A percentile compares a stretch with the other conserved stretches of the same genome.
These are phyloP conservation scores for Lepidurus couesii DNA, from an alignment of 1,140 invertebrate species.

Conservation along the genomic window DNA sequence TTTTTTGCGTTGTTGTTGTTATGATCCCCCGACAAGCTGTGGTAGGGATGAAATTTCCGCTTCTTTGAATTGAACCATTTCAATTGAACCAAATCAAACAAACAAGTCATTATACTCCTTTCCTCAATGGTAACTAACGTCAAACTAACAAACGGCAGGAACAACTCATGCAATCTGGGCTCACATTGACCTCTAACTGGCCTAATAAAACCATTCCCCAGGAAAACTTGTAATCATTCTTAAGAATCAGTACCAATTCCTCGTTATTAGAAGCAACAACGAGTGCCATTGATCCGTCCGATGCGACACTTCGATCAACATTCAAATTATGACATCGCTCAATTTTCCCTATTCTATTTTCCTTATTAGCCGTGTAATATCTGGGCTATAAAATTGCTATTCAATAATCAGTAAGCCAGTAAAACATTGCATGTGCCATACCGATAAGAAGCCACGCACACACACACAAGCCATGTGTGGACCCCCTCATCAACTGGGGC, in stretches of 20 bases:
- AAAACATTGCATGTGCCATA: constrained; percentile 1
- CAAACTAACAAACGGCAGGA: constrained; percentile 1
- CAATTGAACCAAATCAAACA: background rate
- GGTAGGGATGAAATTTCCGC: background rate
- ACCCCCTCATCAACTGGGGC: background rate
- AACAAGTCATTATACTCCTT: background rate
- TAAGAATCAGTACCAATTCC: no score
- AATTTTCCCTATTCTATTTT: no score
- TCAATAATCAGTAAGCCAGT: constrained; percentile 11
- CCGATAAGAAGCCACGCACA: background rate
- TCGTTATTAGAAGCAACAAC: no score
- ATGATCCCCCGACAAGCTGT: background rate
- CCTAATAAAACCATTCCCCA: no score
- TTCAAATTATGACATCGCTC: no score
- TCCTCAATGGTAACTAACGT: constrained; percentile 5
- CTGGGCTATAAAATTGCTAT: background rate
- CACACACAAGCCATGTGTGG: background rate
- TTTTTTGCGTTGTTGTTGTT: background rate
- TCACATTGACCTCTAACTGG: no score
- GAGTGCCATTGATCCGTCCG: no score
- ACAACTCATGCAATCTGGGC: background rate
- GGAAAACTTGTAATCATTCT: no score
- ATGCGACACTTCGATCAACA: no score
- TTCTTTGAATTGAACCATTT: constrained; percentile 12
- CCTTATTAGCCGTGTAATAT: background rate